phyloP scores from a whole-genome alignment of 2,888 invertebrate species.

The Elgonia sp. region DNA sequence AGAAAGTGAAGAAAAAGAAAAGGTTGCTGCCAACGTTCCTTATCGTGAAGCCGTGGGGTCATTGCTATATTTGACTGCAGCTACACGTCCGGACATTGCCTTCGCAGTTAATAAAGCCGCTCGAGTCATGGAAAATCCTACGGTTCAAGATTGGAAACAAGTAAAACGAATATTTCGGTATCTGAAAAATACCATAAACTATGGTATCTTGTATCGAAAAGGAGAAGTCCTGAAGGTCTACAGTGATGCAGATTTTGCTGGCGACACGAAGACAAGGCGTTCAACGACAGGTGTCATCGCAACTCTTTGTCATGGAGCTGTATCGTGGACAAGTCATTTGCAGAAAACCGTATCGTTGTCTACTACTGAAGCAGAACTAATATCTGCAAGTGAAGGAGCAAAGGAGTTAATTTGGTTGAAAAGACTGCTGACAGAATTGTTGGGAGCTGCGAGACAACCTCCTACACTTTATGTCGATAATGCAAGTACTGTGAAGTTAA shows the following conservation, averaged over 20 bases:
- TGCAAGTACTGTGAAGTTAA: conserved; percentile 41
- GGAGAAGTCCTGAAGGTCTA: conserved; percentile 18
- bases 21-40: conserved; percentile 24
- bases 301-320: conserved; percentile 25
- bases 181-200: conserved; percentile 45
- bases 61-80: conserved; percentile 61
- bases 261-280: conserved; percentile 44
- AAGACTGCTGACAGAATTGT: conserved; percentile 36
- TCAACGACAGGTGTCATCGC: conserved; percentile 54
- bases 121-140: conserved; percentile 26
- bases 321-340: conserved; percentile 56
- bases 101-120: conserved; percentile 70
- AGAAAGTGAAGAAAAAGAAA: neutral
- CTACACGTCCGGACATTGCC: conserved; percentile 72
- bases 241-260: conserved; percentile 67
- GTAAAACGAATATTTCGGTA: conserved; percentile 67
- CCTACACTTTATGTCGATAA: conserved; percentile 38
- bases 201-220: conserved; percentile 45
- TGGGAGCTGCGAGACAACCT: neutral
- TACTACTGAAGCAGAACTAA: conserved; percentile 59
- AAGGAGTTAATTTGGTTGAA: conserved; percentile 66
- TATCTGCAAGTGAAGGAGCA: conserved; percentile 32
- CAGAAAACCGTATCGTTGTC: conserved; percentile 54
- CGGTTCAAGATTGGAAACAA: conserved; percentile 49
- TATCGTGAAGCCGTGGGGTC: conserved; percentile 72